Base-by-base conservation (phyloP, 2,797 vertebrate species). In the Rallus crepitans region DNA sequence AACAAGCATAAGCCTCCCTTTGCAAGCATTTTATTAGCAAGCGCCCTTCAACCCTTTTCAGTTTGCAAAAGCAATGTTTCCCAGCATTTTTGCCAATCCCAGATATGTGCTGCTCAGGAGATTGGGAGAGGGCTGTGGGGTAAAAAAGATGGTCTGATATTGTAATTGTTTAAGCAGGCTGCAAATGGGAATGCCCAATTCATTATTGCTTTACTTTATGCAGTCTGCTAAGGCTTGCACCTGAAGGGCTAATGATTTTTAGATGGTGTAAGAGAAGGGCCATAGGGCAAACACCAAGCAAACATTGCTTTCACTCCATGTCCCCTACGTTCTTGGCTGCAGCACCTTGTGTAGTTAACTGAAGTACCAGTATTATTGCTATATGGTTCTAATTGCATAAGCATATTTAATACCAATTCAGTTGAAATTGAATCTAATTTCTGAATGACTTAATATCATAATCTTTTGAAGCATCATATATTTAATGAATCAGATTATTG, bases 401-500 rank as follows among this genome's bases (percentile, higher is more conserved):
- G 69, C 83, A 23, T 73, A 68, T 91, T 86, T 76, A 94, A 87
- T 87, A 16, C 72, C 59, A 79, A 76, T 89, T 77, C 27, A 53
- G 35, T 47, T 93, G 85, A 91, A 95, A 56, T 23, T 15, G 57
- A 88, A 78, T 86, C 66, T 82, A 90, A 94, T 88, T 91, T 86
- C 72, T 93, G 65, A 72, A 65, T 79, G 75, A 53, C 59, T 82
- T 90, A 50, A 64, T 84, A 65, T 14, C 63, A 71, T 83, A 48
- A 73, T 69, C 35, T 94, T 88, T 50, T 86, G 66, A 88, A 69
- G 50, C 55, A 76, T 73, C 39, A 6, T 75, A 9, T 89, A 63
- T 70, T 87, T 94, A 92, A 89, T 75, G 68, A 77, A 80, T 80
- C 31, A 31, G 56, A 72, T 72, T 79, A 30, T 77, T 61, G 25